These are phyloP conservation scores for Pelusios castaneus DNA, from an alignment of 2,113 vertebrate genomes.

Conservation along the genomic window DNA sequence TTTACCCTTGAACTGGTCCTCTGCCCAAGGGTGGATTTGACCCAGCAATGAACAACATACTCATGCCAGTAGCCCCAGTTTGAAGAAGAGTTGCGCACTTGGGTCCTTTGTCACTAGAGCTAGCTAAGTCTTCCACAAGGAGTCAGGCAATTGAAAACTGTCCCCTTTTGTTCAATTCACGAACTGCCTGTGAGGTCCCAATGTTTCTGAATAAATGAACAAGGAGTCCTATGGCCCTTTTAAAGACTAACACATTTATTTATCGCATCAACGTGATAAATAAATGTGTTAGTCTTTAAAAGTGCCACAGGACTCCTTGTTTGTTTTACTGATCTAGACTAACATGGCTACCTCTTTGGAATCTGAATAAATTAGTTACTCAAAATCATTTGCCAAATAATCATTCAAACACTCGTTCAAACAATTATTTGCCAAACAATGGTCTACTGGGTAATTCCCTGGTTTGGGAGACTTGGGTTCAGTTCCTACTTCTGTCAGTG, in stretches of 20 bases:
- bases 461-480: not conserved
- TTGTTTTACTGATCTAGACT: no score
- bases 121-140: not conserved
- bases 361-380: constrained; percentile 32
- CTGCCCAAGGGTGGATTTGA: not conserved
- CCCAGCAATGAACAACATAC: not conserved
- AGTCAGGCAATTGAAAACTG: constrained; percentile 34
- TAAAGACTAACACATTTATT: no score
- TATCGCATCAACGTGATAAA: no score
- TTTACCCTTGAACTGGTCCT: not conserved
- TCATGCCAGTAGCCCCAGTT: not conserved
- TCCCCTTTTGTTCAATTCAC: constrained; percentile 45
- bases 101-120: constrained; percentile 9
- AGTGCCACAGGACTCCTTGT: no score
- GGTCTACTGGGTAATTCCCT: not conserved
- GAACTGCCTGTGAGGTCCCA: constrained; percentile 19
- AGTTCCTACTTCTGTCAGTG: not conserved
- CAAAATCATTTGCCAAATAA: constrained; percentile 33
- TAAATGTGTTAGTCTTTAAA: no score
- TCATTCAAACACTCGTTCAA: no score
- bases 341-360: no score
- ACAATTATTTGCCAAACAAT: accelerated
- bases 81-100: not conserved
- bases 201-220: constrained; percentile 43
- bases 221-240: no score